Conservation (phyloP, 2,113 vertebrate species). For the Hystrix brachyura region DNA sequence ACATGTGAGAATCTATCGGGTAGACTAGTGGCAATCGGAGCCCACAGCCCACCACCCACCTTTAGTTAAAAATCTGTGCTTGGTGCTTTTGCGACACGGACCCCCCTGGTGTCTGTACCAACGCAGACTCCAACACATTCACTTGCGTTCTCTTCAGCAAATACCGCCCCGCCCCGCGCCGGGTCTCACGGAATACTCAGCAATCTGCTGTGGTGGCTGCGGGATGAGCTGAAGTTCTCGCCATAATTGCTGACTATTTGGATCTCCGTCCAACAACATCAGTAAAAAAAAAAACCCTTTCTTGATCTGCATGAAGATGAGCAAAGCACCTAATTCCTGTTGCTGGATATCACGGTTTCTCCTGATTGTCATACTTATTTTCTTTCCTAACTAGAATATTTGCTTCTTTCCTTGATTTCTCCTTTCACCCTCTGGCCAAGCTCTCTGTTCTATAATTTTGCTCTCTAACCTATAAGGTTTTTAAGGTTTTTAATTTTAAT, state of each 20-base stretch:
- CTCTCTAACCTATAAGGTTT: not conserved
- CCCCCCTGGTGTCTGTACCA: not conserved
- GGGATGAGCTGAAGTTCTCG: not conserved
- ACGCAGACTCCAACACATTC: not conserved
- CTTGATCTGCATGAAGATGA: not conserved
- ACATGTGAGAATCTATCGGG: not conserved
- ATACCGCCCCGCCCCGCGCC: no score
- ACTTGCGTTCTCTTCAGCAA: not conserved
- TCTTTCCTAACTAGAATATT: not conserved
- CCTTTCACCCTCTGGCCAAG: not conserved
- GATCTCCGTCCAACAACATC: not conserved
- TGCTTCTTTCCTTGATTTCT: not conserved
- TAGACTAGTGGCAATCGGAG: not conserved
- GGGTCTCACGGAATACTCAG: not conserved
- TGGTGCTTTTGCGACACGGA: not conserved
- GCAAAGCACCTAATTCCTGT: not conserved
- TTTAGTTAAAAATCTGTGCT: not conserved
- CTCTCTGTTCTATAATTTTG: not conserved
- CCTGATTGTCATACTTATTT: not conserved
- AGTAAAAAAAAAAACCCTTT: not conserved
- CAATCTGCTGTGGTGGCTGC: not conserved
- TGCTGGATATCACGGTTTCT: not conserved
- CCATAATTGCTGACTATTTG: not conserved
- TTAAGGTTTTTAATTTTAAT: not conserved
- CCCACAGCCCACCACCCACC: not conserved